phyloP scores from a whole-genome alignment of 2,888 invertebrate species.

The Hypomecis punctinalis region DNA sequence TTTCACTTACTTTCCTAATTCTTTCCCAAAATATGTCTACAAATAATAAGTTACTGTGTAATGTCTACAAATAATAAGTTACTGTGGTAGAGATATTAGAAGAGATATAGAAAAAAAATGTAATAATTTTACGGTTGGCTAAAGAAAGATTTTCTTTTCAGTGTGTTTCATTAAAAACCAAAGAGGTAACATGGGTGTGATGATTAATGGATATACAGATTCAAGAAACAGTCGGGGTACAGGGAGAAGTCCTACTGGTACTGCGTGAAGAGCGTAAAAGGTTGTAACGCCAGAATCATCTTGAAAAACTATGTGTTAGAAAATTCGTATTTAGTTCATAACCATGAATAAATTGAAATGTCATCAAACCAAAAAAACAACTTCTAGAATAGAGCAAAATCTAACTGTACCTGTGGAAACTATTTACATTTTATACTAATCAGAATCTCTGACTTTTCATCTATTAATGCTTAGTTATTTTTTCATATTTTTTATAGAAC shows the following conservation, averaged over 20 bases:
- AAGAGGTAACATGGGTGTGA: constrained; percentile 27
- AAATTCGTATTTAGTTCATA: constrained; percentile 26
- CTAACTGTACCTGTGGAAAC: too few relatives aligned
- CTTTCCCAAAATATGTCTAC: too few relatives aligned
- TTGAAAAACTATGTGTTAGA: constrained; percentile 24
- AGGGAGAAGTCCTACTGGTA: constrained; percentile 39
- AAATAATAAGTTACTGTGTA: too few relatives aligned
- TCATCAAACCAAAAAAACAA: too few relatives aligned
- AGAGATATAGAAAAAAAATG: background rate
- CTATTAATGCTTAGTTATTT: too few relatives aligned
- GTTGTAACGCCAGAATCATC: constrained; percentile 32
- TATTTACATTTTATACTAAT: too few relatives aligned
- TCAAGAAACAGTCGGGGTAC: constrained; percentile 36
- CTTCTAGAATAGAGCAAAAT: too few relatives aligned
- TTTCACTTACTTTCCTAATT: too few relatives aligned
- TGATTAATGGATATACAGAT: constrained; percentile 31
- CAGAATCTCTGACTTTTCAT: too few relatives aligned
- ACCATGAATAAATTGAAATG: constrained; percentile 2
- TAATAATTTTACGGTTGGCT: background rate
- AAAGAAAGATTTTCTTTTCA: constrained; percentile 7
- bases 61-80: too few relatives aligned
- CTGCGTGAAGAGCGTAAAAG: constrained; percentile 34
- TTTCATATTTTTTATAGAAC: too few relatives aligned
- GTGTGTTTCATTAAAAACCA: constrained; percentile 29
- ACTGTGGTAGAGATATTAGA: background rate